Conservation (phyloP, 2,113 vertebrate genomes). For the Pithys albifrons region DNA sequence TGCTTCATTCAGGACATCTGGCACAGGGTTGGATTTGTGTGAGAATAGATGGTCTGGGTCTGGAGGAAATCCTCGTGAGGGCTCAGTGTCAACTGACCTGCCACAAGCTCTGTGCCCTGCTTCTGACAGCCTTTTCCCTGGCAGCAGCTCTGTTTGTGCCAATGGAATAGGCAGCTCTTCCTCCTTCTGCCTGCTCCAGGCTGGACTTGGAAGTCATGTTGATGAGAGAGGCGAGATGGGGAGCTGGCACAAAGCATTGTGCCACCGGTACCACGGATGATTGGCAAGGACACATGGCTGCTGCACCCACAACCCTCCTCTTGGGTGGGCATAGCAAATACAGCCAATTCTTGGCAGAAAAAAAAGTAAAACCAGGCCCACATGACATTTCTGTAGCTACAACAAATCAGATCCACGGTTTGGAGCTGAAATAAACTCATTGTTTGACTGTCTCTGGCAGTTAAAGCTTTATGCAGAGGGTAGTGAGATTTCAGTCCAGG, state of each 20-base stretch:
- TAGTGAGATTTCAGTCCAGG: not conserved
- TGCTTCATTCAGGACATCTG: not conserved
- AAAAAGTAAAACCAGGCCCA: not conserved
- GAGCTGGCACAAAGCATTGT: not conserved
- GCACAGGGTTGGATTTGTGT: not conserved
- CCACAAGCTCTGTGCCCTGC: not conserved
- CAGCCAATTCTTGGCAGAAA: not conserved
- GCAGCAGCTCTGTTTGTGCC: not conserved
- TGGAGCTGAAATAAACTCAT: not conserved
- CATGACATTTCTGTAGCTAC: not conserved
- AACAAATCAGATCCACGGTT: not conserved
- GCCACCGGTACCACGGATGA: fast-evolving
- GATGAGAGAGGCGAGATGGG: not conserved
- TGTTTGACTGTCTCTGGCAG: not conserved
- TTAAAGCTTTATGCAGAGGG: not conserved
- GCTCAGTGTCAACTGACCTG: not conserved
- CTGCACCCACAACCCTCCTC: not conserved
- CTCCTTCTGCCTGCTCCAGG: not conserved
- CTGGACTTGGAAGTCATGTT: not conserved
- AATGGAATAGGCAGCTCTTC: not conserved
- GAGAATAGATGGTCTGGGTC: not conserved
- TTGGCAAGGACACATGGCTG: fast-evolving
- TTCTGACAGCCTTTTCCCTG: not conserved
- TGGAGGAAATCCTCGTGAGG: not conserved
- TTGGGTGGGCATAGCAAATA: not conserved